Conservation (phyloP, 2,113 vertebrate genomes). For the Anoplopoma fimbria region DNA sequence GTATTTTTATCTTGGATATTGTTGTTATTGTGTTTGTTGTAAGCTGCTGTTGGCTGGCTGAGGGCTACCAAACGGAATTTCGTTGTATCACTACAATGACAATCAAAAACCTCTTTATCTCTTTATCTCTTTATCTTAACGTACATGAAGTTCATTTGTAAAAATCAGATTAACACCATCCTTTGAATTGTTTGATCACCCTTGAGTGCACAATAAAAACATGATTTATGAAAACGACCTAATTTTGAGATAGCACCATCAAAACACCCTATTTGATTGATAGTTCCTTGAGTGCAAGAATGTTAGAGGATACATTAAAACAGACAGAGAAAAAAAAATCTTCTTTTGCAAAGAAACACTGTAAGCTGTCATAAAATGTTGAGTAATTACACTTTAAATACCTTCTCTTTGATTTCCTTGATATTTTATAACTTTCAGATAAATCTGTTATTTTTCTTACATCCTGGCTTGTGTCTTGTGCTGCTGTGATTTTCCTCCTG, state of each 20-base stretch:
- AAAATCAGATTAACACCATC: not conserved
- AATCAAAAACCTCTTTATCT: no score
- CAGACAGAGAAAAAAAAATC: no score
- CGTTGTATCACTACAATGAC: no score
- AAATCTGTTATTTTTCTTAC: not conserved
- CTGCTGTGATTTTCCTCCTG: not conserved
- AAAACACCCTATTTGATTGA: not conserved
- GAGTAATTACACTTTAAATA: not conserved
- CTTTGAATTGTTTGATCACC: not conserved
- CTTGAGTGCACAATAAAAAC: not conserved
- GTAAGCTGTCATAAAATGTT: no score
- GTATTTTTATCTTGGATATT: no score
- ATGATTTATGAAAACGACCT: not conserved
- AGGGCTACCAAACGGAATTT: no score
- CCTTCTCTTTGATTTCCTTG: not conserved
- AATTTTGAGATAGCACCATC: not conserved
- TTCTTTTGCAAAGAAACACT: no score
- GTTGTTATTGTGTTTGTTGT: no score
- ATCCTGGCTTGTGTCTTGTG: not conserved
- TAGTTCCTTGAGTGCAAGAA: not conserved
- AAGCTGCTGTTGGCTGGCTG: no score
- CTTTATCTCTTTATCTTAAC: no score
- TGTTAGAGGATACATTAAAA: no score
- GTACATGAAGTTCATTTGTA: not conserved
- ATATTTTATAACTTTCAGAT: not conserved